Conservation (phyloP, 1,140 invertebrate genomes). For the Maconellicoccus hirsutus region DNA sequence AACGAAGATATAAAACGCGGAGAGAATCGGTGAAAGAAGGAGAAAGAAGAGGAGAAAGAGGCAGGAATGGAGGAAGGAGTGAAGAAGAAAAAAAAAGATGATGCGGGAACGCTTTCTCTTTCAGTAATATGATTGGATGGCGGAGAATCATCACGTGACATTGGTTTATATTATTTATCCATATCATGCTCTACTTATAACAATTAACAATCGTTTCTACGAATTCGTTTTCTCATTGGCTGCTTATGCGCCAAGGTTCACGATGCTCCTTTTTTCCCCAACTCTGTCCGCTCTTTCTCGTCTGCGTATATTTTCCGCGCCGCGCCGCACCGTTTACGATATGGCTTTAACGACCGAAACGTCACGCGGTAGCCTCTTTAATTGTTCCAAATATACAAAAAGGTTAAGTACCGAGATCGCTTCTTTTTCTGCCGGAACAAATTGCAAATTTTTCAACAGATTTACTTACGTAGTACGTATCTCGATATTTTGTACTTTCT, state of each 20-base stretch:
- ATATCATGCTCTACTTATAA: slow-evolving; percentile 21
- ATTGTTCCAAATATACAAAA: slow-evolving; percentile 14
- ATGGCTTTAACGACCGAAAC: not conserved
- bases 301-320: not conserved
- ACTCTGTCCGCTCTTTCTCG: not conserved
- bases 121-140: slow-evolving; percentile 12
- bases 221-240: slow-evolving; percentile 17
- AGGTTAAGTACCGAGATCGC: not conserved
- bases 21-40: no score
- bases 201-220: slow-evolving; percentile 17
- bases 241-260: not conserved
- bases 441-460: no score
- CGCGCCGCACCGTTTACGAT: not conserved
- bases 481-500: no score
- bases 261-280: not conserved
- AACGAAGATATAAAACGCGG: no score
- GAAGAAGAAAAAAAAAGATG: not conserved
- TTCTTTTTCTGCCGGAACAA: no score
- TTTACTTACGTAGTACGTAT: no score
- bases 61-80: no score
- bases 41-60: no score
- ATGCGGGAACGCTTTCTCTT: slow-evolving; percentile 18
- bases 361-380: not conserved
- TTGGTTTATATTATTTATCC: slow-evolving; percentile 22
- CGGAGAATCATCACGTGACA: slow-evolving; percentile 14